Percentiles rank a stretch among this genome's conserved stretches.
phyloP scores from a whole-genome alignment of 2,797 vertebrate genomes.

The Salmo trutta region DNA sequence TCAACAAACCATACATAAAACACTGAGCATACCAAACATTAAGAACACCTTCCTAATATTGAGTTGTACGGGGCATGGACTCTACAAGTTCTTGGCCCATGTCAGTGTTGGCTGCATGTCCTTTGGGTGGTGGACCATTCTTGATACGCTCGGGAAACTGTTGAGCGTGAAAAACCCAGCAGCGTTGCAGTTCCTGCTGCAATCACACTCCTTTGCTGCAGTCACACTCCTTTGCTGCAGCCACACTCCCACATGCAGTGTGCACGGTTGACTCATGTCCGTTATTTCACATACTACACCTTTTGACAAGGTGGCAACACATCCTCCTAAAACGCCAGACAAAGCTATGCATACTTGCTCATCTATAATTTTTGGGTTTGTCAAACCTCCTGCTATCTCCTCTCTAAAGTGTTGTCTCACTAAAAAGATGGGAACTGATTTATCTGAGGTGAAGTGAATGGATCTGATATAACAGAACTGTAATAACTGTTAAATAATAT shows the following conservation, averaged over 20 bases:
- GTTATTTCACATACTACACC: not conserved
- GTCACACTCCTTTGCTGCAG: not conserved
- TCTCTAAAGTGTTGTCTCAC: slow-evolving; percentile 20
- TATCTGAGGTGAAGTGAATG: slow-evolving; percentile 6
- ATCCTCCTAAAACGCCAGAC: slow-evolving; percentile 25
- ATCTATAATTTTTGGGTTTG: no score
- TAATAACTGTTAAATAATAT: not conserved
- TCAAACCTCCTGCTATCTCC: not conserved
- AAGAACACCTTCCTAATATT: not conserved
- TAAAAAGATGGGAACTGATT: slow-evolving; percentile 11
- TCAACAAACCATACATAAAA: slow-evolving; percentile 4
- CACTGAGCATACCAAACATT: slow-evolving; percentile 16
- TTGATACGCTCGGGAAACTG: no score
- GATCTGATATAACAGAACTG: slow-evolving; percentile 5
- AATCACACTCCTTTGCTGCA: not conserved
- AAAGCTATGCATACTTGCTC: no score
- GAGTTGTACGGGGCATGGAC: not conserved
- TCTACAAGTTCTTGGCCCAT: no score
- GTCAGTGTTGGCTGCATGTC: no score
- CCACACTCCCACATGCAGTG: no score
- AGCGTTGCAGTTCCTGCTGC: not conserved
- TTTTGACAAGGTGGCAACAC: slow-evolving; percentile 25
- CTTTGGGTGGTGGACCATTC: no score
- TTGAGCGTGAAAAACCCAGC: no score
- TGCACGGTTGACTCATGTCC: no score